Base-by-base conservation (phyloP, 2,113 vertebrate species). In the Tupaia chinensis region DNA sequence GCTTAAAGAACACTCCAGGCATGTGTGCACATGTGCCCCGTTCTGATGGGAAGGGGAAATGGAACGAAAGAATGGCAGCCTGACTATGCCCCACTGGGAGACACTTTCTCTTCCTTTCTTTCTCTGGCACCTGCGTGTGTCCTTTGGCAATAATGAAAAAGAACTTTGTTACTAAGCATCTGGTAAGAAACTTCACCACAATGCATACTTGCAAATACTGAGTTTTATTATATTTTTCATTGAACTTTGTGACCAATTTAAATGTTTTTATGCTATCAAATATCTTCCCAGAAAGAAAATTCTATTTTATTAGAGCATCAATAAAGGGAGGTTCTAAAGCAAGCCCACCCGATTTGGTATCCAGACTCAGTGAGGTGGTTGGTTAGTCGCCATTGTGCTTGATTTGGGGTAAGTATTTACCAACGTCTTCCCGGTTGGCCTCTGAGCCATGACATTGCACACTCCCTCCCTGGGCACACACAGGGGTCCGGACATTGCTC, bases 181-280 rank as follows among this genome's bases (percentile, higher is more conserved):
- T 89, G 53, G 2, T 81, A 80, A 96, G 83, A 91, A 70, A 25
- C 34, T 34, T 72, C 54, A 77, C 93, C 93, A 68, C 17, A 1
- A 19, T 10, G 13, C 29, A 68, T 29, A 69, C 27, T 27, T 86
- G 32, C 1, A 56, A 23, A 34, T 7, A 65, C 0, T 44, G 17
- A 66, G 12, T 73, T 95, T 94, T 70, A 58, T 54, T 73, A 73
- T 53, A 58, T 83, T 89, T 89, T 91, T 86, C 53, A 89, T 34
- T 66, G 84, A 88, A 10, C 58, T 92, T 87, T 92, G 68, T 73
- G 56, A 92, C 73, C 10, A n/a, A 32, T 69, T 92, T 66, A 78
- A 77, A n/a, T 65, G 61, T 84, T 78, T 93, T 96, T 34, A 63
- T 63, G 16, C 81, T 79, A n/a, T 65, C 63, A 91, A 95, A 32